Conservation (phyloP, 2,888 invertebrate genomes). For the Adineta ricciae region DNA sequence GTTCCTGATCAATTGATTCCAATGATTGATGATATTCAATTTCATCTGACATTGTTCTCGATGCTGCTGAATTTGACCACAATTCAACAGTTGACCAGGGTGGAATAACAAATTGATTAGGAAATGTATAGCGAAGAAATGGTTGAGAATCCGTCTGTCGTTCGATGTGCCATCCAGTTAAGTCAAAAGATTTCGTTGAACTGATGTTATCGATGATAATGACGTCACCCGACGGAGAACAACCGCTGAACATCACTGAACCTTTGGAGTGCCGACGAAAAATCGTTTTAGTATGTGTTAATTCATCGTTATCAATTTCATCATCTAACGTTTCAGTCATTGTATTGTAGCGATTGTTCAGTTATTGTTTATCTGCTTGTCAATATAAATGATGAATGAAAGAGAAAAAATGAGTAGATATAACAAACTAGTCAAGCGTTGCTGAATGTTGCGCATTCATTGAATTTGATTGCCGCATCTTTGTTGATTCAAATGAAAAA, state of each 20-base stretch:
- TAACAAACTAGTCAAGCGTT: background rate
- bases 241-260: slow-evolving; percentile 1
- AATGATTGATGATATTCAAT: background rate
- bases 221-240: background rate
- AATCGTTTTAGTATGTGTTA: background rate
- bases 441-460: background rate
- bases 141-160: background rate
- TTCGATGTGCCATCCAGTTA: slow-evolving; percentile 7
- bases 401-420: background rate
- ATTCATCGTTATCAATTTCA: background rate
- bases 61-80: background rate
- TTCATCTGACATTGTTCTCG: background rate
- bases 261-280: slow-evolving; percentile 16
- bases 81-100: background rate
- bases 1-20: background rate
- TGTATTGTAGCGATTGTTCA: background rate
- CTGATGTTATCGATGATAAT: slow-evolving; percentile 15
- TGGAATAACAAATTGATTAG: background rate
- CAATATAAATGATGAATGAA: background rate
- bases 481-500: background rate
- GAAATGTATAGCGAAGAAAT: background rate
- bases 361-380: background rate
- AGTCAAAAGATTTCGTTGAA: background rate
- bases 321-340: background rate
- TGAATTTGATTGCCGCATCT: background rate